phyloP scores from a whole-genome alignment of 2,113 vertebrate genomes.

The Apodemus speciosus region DNA sequence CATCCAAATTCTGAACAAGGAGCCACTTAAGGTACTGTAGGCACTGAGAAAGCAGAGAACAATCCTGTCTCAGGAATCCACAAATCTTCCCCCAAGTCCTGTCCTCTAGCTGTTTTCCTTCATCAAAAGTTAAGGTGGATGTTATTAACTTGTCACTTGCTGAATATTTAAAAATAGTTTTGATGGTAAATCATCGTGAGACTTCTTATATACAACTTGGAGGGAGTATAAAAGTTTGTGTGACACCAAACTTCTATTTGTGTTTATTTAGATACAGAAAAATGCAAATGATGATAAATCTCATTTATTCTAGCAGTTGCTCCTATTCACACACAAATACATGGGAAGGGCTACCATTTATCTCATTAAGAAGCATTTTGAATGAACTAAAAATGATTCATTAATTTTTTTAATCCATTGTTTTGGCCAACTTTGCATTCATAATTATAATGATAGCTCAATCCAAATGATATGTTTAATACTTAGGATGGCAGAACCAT shows the following conservation, averaged over 20 bases:
- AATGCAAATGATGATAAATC: not conserved
- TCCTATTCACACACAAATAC: not conserved
- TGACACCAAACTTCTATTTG: not conserved
- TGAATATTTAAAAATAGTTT: constrained; percentile 45
- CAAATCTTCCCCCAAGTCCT: constrained; percentile 40
- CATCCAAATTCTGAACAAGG: not conserved
- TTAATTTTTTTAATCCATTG: constrained; percentile 36
- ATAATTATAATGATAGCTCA: not conserved
- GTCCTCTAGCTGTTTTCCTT: constrained; percentile 33
- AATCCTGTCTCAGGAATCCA: not conserved
- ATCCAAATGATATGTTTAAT: constrained; percentile 25
- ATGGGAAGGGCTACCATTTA: not conserved
- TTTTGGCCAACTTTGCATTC: constrained; percentile 15
- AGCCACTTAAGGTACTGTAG: not conserved
- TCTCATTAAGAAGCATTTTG: constrained; percentile 50
- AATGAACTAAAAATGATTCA: constrained; percentile 49
- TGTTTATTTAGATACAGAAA: constrained; percentile 37
- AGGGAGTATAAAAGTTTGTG: not conserved
- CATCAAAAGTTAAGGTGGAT: not conserved
- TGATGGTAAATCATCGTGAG: constrained; percentile 21
- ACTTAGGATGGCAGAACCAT: not conserved
- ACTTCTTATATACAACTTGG: constrained; percentile 15
- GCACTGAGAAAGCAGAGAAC: not conserved
- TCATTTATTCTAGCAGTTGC: constrained; percentile 9
- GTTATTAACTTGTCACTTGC: constrained; percentile 51